Conservation (phyloP, 2,113 vertebrate species). For the Hydropotes inermis region DNA sequence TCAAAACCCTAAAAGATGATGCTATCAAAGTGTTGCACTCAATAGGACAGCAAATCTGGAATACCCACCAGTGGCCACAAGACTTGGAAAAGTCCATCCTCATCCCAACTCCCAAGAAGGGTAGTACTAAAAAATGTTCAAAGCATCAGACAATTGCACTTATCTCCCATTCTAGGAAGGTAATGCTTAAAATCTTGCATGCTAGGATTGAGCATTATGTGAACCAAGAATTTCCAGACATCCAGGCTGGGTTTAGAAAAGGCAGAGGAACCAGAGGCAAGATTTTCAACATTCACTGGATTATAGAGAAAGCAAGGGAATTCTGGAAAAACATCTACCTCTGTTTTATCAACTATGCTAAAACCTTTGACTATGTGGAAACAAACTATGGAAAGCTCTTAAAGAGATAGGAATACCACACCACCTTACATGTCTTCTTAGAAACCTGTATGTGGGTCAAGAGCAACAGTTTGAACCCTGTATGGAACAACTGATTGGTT, state of each 20-base stretch:
- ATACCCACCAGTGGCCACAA: background rate
- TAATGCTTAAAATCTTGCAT: background rate
- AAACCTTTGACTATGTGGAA: background rate
- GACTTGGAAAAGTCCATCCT: background rate
- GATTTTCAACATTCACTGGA: background rate
- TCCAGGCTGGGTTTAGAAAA: background rate
- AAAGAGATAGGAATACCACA: background rate
- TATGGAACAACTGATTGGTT: background rate
- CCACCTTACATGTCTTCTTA: background rate
- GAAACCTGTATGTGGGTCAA: background rate
- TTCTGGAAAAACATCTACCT: background rate
- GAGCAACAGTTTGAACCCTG: background rate
- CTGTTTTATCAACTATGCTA: background rate
- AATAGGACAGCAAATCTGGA: background rate
- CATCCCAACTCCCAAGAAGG: background rate
- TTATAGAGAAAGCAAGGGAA: background rate
- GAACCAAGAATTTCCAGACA: background rate
- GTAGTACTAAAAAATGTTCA: background rate
- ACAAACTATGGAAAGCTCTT: background rate
- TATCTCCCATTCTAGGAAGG: background rate
- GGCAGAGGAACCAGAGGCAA: background rate
- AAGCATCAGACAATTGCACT: background rate
- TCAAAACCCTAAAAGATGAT: background rate
- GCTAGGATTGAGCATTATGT: background rate
- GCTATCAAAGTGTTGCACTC: background rate